phyloP scores from a whole-genome alignment of 2,797 vertebrate species.

The Smutsia temminckii region DNA sequence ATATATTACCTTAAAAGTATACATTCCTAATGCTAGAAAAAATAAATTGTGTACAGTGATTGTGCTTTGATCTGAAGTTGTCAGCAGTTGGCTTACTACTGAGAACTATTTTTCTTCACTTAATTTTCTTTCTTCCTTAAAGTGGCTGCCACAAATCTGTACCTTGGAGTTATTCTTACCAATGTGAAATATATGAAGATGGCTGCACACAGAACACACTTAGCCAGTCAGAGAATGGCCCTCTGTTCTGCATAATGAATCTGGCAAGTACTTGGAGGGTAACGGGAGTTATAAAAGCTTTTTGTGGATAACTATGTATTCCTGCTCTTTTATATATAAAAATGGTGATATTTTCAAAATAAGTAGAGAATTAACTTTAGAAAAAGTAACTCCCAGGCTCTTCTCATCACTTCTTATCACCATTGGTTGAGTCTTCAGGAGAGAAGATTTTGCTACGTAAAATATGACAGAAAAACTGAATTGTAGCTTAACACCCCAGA shows the following conservation, averaged over 20 bases:
- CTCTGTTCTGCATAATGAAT: background rate
- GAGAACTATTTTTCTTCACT: background rate
- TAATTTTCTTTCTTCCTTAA: conserved; percentile 13
- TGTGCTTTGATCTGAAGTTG: background rate
- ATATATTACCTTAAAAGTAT: conserved; percentile 8
- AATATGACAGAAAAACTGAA: background rate
- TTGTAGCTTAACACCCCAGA: background rate
- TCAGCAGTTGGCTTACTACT: background rate
- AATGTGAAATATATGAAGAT: background rate
- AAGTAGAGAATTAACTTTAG: background rate
- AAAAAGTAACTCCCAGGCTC: background rate
- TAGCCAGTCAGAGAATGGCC: background rate
- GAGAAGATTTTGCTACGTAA: background rate
- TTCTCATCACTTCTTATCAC: background rate
- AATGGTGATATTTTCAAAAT: conserved; percentile 1
- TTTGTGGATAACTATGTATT: background rate
- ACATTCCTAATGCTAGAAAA: background rate
- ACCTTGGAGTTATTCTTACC: background rate
- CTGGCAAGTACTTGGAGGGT: background rate
- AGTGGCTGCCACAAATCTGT: background rate
- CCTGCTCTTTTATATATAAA: background rate
- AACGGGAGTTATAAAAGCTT: background rate
- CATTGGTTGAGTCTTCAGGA: background rate
- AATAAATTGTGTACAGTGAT: background rate
- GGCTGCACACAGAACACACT: background rate